Conservation (phyloP, 1,140 invertebrate species). For the Argopecten irradians region DNA sequence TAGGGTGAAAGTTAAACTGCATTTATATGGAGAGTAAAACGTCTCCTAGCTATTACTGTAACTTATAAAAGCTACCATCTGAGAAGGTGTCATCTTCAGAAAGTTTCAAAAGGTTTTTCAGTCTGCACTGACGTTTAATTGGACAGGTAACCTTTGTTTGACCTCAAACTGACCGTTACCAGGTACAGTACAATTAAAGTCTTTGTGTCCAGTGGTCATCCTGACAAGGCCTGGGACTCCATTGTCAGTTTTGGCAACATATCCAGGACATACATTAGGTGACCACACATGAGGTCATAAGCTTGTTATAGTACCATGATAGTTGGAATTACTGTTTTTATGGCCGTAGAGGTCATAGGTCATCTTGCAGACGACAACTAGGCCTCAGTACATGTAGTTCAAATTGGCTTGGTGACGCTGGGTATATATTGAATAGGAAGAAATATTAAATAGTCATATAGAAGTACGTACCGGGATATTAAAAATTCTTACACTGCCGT, state of each 20-base stretch:
- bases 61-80: background rate
- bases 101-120: background rate
- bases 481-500: too few relatives aligned
- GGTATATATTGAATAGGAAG: too few relatives aligned
- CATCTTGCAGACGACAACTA: too few relatives aligned
- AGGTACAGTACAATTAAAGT: background rate
- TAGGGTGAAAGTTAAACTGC: too few relatives aligned
- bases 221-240: background rate
- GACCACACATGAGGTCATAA: constrained; percentile 12
- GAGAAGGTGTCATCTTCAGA: background rate
- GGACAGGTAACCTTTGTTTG: background rate
- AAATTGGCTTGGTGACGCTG: too few relatives aligned
- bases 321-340: background rate
- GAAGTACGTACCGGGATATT: too few relatives aligned
- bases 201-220: background rate
- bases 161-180: background rate
- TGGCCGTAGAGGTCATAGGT: background rate
- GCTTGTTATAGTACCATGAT: background rate
- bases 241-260: background rate
- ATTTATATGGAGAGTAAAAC: too few relatives aligned
- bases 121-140: background rate
- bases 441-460: too few relatives aligned
- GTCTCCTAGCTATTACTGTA: background rate
- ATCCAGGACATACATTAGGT: background rate
- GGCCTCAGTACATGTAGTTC: too few relatives aligned